phyloP scores from a whole-genome alignment of 2,888 invertebrate species.

The Lasioglossum marginatum region DNA sequence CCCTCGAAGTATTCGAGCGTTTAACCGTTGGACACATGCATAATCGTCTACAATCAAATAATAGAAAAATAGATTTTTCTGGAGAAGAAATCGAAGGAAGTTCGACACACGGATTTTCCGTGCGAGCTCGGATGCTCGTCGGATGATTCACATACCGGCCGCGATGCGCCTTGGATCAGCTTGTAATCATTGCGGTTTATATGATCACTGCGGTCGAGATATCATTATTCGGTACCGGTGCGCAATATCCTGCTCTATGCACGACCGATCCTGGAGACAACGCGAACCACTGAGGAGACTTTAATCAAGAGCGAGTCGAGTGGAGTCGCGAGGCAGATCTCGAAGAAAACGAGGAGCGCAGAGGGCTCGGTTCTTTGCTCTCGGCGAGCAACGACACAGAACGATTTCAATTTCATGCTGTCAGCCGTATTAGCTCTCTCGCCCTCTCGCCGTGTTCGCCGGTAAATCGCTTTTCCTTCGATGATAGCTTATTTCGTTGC shows the following conservation, averaged over 20 bases:
- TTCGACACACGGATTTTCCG: background rate
- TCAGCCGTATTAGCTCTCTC: conserved; percentile 42
- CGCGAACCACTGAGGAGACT: conserved; percentile 42
- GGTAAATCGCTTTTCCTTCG: conserved; percentile 52
- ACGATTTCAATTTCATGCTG: conserved; percentile 55
- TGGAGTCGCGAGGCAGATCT: conserved; percentile 14
- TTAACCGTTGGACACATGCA: background rate
- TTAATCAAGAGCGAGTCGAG: conserved; percentile 43
- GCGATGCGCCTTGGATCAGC: conserved; percentile 47
- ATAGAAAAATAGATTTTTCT: too few species aligned
- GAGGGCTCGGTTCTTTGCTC: conserved; percentile 38
- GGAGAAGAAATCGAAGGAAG: background rate
- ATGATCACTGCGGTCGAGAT: conserved; percentile 77
- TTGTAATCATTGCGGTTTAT: conserved; percentile 57
- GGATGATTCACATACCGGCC: conserved; percentile 40
- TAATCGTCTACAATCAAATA: too few species aligned
- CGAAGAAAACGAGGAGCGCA: conserved; percentile 22
- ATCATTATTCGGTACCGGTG: conserved; percentile 77
- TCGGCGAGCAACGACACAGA: conserved; percentile 54
- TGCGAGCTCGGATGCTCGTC: background rate
- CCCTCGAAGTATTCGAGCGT: background rate
- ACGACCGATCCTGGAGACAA: conserved; percentile 79
- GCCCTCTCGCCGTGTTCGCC: conserved; percentile 7
- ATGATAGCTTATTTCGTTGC: conserved; percentile 16
- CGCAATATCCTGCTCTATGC: conserved; percentile 82